These are phyloP conservation scores for Heliangelus exortis DNA, from an alignment of 2,797 vertebrate species.

Conservation along the genomic window DNA sequence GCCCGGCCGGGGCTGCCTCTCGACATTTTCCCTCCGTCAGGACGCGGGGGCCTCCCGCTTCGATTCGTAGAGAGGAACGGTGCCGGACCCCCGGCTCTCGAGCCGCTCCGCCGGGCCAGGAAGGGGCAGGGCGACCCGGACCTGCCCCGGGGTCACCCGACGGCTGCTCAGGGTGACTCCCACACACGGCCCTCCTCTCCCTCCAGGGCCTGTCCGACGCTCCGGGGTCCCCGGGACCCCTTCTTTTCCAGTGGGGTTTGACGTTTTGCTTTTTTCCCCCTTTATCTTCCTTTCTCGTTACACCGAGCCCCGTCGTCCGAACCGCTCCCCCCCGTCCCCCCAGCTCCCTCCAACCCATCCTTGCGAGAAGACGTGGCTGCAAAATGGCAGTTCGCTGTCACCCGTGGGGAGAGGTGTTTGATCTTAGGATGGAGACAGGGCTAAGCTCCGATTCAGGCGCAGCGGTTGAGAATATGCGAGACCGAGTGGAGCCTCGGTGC, in stretches of 20 bases:
- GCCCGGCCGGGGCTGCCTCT: neutral
- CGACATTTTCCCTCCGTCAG: neutral
- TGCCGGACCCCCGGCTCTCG: neutral
- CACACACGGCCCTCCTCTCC: too few species aligned
- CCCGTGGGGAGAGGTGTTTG: neutral
- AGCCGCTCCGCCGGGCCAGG: neutral
- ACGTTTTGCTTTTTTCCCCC: neutral
- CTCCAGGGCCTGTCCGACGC: neutral
- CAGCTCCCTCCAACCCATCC: neutral
- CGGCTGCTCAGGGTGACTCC: neutral
- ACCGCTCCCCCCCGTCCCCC: neutral
- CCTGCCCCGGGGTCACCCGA: neutral
- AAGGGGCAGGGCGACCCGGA: neutral
- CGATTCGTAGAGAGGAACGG: neutral
- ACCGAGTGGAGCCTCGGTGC: neutral
- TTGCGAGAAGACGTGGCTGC: neutral
- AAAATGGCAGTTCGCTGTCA: conserved; percentile 15
- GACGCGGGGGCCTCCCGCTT: neutral
- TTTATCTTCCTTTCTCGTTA: neutral
- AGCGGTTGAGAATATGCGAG: neutral
- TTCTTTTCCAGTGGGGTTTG: neutral
- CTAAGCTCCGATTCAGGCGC: neutral
- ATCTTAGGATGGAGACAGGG: neutral
- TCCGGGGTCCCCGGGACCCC: neutral
- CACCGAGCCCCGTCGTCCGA: neutral